These are phyloP conservation scores for Liolophura sinensis DNA, from an alignment of 1,140 invertebrate species.

Conservation along the genomic window DNA sequence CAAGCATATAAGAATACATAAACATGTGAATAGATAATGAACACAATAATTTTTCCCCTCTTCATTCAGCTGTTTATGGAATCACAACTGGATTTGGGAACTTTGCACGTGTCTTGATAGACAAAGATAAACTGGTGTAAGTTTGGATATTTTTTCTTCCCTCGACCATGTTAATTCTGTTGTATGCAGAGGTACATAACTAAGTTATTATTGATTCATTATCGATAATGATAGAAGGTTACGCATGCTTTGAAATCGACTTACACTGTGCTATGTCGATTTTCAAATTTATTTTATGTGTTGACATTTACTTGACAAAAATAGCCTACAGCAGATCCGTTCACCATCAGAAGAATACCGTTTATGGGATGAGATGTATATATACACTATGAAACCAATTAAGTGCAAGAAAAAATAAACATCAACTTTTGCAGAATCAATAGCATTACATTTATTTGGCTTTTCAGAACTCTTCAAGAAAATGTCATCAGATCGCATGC, in stretches of 20 bases:
- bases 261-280: too few relatives aligned
- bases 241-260: too few relatives aligned
- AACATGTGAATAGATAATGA: background rate
- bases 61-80: conserved; percentile 69
- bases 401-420: too few relatives aligned
- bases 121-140: conserved; percentile 67
- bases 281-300: too few relatives aligned
- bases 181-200: background rate
- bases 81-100: conserved; percentile 81
- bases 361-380: too few relatives aligned
- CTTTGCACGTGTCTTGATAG: conserved; percentile 69
- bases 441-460: background rate
- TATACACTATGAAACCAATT: too few relatives aligned
- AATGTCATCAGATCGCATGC: conserved; percentile 75
- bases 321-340: too few relatives aligned
- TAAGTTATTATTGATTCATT: background rate
- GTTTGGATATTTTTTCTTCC: conserved; percentile 26
- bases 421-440: background rate
- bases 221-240: background rate
- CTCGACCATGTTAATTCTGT: background rate
- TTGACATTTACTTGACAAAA: too few relatives aligned
- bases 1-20: too few relatives aligned
- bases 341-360: too few relatives aligned
- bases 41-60: conserved; percentile 3
- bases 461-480: conserved; percentile 68